Base-by-base conservation (phyloP, 64 coral and sea anemone species). In the Platygyra sinensis region DNA sequence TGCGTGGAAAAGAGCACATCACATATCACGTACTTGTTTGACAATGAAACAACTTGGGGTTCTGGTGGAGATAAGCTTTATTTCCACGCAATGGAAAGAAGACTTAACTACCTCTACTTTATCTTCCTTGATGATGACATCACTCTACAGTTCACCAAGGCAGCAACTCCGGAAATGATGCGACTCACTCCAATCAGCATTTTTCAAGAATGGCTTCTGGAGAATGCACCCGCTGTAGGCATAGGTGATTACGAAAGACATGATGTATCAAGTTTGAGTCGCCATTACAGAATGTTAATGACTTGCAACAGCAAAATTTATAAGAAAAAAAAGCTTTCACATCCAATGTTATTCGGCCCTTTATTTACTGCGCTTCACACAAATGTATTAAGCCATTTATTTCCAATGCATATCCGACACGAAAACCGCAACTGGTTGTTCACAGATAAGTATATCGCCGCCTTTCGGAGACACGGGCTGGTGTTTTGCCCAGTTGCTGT, bases 151-250 rank as follows among this genome's bases (percentile, higher is more conserved):
- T 86, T 86, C 28, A 86, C 28, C 20, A 6, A 14, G 1, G 36
- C 22, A 22, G 83, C 83, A 10, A 52, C 83, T 2, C 62, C 36
- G 28, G 83, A 71, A 22, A 49, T 86, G 65, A 86, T 12, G 32
- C n/a, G 38, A 11, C 17, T 55, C 22, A 28, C 27, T 27, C 83
- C 83, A 50, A 86, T 86, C 24, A 64, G 19, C 24, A 38, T 86
- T 28, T 86, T 86, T 64, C 63, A 72, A 86, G 50, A 72, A 24
- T 86, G 62, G 62, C 83, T 86, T 50, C 46, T 86, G 10, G 39
- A 73, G 24, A 72, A 69, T 10, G 61, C 4, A 25, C 83, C 83
- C 12, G 83, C 64, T 15, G 50, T 86, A 28, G 83, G 63, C 4
- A 33, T 86, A 29, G 36, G 55, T 7, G 71, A 51, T 67, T 72